Base-by-base conservation (phyloP, 2,113 vertebrate genomes). In the Cyanoramphus novaezelandiae region DNA sequence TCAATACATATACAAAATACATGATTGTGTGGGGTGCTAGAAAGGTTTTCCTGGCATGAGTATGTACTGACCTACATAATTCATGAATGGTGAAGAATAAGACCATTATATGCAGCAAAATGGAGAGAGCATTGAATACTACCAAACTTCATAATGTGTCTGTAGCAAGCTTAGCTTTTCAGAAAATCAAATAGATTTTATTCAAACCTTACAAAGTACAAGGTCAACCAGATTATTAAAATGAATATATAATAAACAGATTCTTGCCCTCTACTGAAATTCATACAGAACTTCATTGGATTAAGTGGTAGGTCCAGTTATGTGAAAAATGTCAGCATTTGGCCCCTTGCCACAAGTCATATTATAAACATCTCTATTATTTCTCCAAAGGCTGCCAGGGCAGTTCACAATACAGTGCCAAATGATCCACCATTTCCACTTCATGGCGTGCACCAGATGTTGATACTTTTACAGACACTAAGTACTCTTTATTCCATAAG, bases 51-150 rank as follows among this genome's bases (percentile, higher is more conserved):
- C 93, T 95, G 65, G 57, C 81, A 72, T 65, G n/a, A 5, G 2
- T 90, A 24, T 59, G 85, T 69, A 46, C 37, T 95, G 92, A 95
- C 89, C 90, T 94, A 91, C 90, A 96, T 96, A 95, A 97, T 95
- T 96, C 90, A 96, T 90, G 84, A 96, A 93, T 21, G 1, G 70
- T 59, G 50, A 95, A 95, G 84, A 97, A 93, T 77, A 91, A n/a
- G 25, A 85, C 70, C 53, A 88, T 95, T 95, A 92, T 90, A 68
- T n/a, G 28, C 49, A 77, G 82, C n/a, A 94, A 95, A 92, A 94
- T 82, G 71, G 82, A 91, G 87, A 80, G 37, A 80, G 29, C 37
- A 31, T 18, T 93, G 87, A 96, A 90, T 82, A 91, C 53, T 88
- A 86, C 83, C 46, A 70, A 96, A 95, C 75, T 95, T 94, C 53